Conservation (phyloP, 1,140 invertebrate species). For the Apis laboriosa region DNA sequence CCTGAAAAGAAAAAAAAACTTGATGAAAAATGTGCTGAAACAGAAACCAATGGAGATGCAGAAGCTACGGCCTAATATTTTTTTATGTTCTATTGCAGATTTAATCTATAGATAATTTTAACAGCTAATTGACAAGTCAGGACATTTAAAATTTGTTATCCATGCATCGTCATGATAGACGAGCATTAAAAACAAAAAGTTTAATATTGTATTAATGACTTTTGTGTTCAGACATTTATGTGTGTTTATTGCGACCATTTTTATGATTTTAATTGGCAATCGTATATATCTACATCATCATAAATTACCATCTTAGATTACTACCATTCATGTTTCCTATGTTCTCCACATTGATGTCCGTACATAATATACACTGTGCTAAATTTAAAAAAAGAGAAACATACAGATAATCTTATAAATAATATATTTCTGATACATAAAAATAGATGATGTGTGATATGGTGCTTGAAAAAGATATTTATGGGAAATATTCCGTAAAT, state of each 20-base stretch:
- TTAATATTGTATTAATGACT: constrained; percentile 53
- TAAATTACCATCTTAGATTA: constrained; percentile 40
- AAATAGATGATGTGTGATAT: constrained; percentile 46
- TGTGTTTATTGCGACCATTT: constrained; percentile 59
- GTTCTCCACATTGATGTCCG: constrained; percentile 57
- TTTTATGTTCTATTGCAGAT: constrained; percentile 69
- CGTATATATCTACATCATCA: constrained; percentile 36
- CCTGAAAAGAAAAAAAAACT: constrained; percentile 88
- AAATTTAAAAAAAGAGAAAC: constrained; percentile 55
- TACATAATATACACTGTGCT: constrained; percentile 52
- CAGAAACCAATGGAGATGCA: constrained; percentile 83
- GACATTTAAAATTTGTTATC: constrained; percentile 70
- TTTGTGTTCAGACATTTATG: constrained; percentile 59
- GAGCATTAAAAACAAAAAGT: constrained; percentile 41
- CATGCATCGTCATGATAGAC: constrained; percentile 65
- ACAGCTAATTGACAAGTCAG: constrained; percentile 71
- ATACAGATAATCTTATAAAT: constrained; percentile 64
- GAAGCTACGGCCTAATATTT: constrained; percentile 85
- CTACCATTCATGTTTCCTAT: constrained; percentile 40
- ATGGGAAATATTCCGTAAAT: constrained; percentile 42
- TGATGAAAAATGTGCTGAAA: constrained; percentile 83
- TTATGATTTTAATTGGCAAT: constrained; percentile 49
- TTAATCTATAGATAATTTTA: constrained; percentile 77
- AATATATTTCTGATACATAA: constrained; percentile 67
- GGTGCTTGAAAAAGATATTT: constrained; percentile 59